phyloP scores from a whole-genome alignment of 2,888 invertebrate species.

The Nomada ruficornis region DNA sequence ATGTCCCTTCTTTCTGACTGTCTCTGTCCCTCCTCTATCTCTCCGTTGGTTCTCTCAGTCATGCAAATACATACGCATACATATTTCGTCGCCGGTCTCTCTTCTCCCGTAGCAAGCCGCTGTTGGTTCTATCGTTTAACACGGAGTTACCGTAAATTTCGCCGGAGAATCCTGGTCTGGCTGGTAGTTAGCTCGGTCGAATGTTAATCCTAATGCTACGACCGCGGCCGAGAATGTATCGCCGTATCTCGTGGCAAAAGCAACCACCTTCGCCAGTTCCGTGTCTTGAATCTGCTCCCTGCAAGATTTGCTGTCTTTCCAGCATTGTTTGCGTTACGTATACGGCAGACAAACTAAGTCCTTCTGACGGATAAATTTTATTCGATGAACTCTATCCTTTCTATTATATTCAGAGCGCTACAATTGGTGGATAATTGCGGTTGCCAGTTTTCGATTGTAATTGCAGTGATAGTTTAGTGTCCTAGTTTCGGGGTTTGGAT shows the following conservation, averaged over 20 bases:
- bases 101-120: constrained; percentile 62
- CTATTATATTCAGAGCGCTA: no score
- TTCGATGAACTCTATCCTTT: constrained; percentile 6
- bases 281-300: constrained; percentile 49
- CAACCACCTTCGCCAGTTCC: constrained; percentile 49
- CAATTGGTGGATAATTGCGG: background rate
- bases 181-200: constrained; percentile 73
- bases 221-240: constrained; percentile 61
- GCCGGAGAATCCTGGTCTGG: constrained; percentile 66
- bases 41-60: constrained; percentile 31
- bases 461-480: no score
- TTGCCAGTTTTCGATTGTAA: no score
- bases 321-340: constrained; percentile 33
- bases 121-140: constrained; percentile 81
- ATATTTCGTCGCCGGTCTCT: constrained; percentile 44
- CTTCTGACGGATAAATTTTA: background rate
- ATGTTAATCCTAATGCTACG: constrained; percentile 72
- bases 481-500: no score
- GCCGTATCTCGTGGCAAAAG: constrained; percentile 57
- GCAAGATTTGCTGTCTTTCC: constrained; percentile 40
- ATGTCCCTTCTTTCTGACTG: constrained; percentile 50
- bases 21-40: constrained; percentile 30
- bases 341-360: background rate
- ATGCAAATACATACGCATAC: constrained; percentile 53
- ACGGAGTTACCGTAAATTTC: constrained; percentile 77